These are phyloP conservation scores for Todiramphus saurophagus DNA, from an alignment of 2,113 vertebrate genomes.

Conservation along the genomic window DNA sequence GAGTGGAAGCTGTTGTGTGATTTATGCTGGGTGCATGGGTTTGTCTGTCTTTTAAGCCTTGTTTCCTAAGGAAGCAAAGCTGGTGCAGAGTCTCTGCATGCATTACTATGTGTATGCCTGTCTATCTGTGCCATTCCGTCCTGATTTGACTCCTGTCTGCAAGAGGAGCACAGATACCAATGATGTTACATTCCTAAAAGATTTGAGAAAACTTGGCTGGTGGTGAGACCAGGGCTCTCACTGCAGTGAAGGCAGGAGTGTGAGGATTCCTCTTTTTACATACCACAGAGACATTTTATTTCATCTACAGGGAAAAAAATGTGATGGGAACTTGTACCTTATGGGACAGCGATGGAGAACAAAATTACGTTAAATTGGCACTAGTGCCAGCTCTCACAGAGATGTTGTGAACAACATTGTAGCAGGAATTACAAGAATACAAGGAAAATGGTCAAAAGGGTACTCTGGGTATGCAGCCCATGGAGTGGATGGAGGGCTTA, in stretches of 20 bases:
- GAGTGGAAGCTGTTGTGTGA: neutral
- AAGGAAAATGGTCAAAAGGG: neutral
- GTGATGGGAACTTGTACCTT: neutral
- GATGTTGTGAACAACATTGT: neutral
- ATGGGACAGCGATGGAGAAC: fast-evolving
- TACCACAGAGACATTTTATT: neutral
- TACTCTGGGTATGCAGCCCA: neutral
- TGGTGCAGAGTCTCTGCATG: neutral
- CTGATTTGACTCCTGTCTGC: neutral
- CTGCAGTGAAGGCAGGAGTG: fast-evolving
- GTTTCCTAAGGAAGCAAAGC: neutral
- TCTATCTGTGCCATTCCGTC: neutral
- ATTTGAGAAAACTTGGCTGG: neutral
- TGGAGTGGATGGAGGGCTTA: neutral
- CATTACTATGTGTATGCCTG: neutral
- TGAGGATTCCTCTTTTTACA: neutral
- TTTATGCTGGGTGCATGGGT: neutral
- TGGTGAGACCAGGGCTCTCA: neutral
- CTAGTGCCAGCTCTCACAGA: neutral
- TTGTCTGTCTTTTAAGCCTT: neutral
- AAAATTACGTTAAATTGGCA: neutral
- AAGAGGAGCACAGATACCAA: neutral
- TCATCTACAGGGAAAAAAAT: neutral
- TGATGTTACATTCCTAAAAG: neutral
- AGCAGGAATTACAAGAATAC: neutral